Base-by-base conservation (phyloP, 2,113 vertebrate genomes). In the Tragelaphus scriptus region DNA sequence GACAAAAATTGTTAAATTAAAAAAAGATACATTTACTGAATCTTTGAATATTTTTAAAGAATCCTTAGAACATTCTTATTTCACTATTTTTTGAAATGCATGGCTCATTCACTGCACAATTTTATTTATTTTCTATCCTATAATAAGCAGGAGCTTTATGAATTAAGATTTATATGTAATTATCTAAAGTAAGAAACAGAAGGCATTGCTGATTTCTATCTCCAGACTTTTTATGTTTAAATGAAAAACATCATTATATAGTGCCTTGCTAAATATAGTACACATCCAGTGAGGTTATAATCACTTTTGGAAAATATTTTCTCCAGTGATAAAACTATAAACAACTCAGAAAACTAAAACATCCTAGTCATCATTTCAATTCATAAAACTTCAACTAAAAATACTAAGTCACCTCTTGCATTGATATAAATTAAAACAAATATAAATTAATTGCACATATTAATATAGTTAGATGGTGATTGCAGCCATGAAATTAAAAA, bases 161-260 rank as follows among this genome's bases (percentile, higher is more conserved):
- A 95, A 53, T 68, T 88, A 93, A 90, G 7, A 88, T 94, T 96
- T 96, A 25, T 91, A 63, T 56, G 23, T 56, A 90, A 75, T 84
- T 47, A 91, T 85, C n/a, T 91, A 88, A 91, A 94, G 16, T 59
- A 85, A 94, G 32, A 96, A 92, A 92, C 61, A 93, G 79, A 91
- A 95, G 51, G 16, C n/a, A 63, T 65, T 84, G 19, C 61, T 92
- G 5, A 96, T 88, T 88, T 92, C 15, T 88, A 17, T 49, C 36
- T 95, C 63, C 75, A 97, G 91, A 95, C 90, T 63, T 90, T 93
- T 88, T 92, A 49, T 94, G 61, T 95, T 71, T 93, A 94, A 44
- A 92, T 51, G 51, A 87, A 93, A 95, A 75, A 19, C 12, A 40
- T 89, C 12, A 40, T 89, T 86, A 94, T 79, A 90, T 49, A 86